Conservation (phyloP, 2,113 vertebrate species). For the Corapipo altera region DNA sequence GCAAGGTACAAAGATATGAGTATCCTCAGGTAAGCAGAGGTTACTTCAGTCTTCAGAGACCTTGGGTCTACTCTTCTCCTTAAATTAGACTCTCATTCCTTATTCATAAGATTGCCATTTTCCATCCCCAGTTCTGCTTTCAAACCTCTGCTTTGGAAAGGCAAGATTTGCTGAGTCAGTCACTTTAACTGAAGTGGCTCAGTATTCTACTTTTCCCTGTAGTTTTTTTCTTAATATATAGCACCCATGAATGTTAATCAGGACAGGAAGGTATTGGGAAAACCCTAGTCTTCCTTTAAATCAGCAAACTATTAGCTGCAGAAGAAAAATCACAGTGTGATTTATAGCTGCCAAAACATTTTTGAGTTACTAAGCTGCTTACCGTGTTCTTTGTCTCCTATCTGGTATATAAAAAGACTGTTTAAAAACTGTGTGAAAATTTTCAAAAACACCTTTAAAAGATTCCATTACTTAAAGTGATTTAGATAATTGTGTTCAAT, state of each 20-base stretch:
- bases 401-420: constrained; percentile 73
- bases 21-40: neutral
- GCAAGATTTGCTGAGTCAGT: neutral
- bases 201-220: neutral
- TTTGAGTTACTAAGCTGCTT: constrained; percentile 63
- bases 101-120: constrained; percentile 35
- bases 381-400: constrained; percentile 67
- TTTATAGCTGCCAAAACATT: constrained; percentile 57
- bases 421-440: constrained; percentile 80
- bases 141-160: neutral
- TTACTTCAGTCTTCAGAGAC: neutral
- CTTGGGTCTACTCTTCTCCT: neutral
- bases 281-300: neutral
- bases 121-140: neutral
- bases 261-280: neutral
- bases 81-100: constrained; percentile 22
- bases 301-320: neutral
- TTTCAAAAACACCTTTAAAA: constrained; percentile 90
- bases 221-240: neutral
- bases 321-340: neutral
- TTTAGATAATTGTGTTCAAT: constrained; percentile 93
- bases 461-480: constrained; percentile 92
- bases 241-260: neutral
- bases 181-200: neutral
- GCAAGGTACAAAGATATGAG: neutral